Evolutionary conservation across 2,797 vertebrate species (phyloP).

Genomic region (Amblyopsis hoosieri): DNA sequence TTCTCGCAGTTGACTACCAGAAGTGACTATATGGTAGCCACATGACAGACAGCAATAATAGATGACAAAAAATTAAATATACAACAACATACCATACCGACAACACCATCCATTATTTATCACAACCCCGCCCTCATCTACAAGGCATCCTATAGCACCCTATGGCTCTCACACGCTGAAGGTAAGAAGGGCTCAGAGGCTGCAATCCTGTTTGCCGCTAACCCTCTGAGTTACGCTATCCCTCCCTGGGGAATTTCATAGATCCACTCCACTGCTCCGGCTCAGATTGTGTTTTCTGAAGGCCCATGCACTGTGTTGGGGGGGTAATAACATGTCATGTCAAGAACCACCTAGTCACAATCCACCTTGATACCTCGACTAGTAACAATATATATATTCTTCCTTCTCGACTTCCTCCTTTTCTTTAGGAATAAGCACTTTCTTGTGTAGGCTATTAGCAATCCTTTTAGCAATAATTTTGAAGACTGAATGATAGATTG

Average conservation of each 20-base stretch:
- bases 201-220: conserved; percentile 54
- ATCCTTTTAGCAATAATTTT: no score
- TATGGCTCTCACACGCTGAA: conserved; percentile 27
- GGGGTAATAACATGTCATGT: conserved; percentile 2
- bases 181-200: conserved; percentile 50
- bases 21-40: no score
- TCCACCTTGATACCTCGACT: no score
- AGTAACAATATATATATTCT: no score
- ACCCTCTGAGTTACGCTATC: conserved; percentile 71
- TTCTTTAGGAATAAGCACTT: no score
- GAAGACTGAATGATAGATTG: no score
- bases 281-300: conserved; percentile 74
- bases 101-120: conserved; percentile 63
- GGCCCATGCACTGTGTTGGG: conserved; percentile 38
- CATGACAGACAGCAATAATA: no score
- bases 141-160: conserved; percentile 29
- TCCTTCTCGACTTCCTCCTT: no score
- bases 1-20: no score
- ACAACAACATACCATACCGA: not conserved
- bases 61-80: no score
- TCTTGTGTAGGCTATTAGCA: no score
- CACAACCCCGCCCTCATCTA: conserved; percentile 10
- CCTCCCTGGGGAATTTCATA: conserved; percentile 74
- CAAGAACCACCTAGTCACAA: no score
- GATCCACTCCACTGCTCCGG: conserved; percentile 59